These are phyloP conservation scores for Nothoprocta pentlandii DNA, from an alignment of 2,113 vertebrate genomes.

Conservation along the genomic window DNA sequence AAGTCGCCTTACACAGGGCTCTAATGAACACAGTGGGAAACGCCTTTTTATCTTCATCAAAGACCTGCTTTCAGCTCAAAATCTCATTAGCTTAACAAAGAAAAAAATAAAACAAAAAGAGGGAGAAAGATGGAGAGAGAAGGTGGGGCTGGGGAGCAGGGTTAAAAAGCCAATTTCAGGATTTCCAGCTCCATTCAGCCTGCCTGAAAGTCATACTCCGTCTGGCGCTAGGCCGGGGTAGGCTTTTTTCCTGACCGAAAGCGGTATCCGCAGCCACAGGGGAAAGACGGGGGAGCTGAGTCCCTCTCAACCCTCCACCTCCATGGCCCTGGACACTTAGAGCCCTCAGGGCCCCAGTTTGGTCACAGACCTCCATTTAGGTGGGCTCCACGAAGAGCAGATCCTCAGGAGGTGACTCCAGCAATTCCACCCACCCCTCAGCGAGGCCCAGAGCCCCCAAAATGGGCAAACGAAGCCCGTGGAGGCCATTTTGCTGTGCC, in stretches of 20 bases:
- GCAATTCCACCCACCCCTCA: neutral
- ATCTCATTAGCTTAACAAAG: neutral
- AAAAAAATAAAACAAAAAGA: neutral
- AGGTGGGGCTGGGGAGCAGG: fast-evolving
- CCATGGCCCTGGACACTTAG: neutral
- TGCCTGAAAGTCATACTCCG: neutral
- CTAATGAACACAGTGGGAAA: neutral
- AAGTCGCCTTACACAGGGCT: neutral
- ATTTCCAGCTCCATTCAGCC: neutral
- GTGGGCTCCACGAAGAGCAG: neutral
- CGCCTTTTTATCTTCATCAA: neutral
- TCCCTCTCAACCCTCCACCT: neutral
- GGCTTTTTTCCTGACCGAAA: neutral
- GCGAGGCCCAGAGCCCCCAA: neutral
- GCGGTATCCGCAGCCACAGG: neutral
- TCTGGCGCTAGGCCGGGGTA: neutral
- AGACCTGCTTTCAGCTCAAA: neutral
- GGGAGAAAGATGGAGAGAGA: neutral
- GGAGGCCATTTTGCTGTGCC: fast-evolving
- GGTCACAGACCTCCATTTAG: neutral
- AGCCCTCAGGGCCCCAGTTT: neutral
- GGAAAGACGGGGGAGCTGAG: fast-evolving
- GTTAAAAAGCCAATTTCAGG: neutral
- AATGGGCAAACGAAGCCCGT: neutral
- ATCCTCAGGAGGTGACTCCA: neutral